Evolutionary conservation across 2,888 invertebrate species (phyloP), one percentile per base, ranked within the genome.

Genomic region (Uropetala carovei): DNA sequence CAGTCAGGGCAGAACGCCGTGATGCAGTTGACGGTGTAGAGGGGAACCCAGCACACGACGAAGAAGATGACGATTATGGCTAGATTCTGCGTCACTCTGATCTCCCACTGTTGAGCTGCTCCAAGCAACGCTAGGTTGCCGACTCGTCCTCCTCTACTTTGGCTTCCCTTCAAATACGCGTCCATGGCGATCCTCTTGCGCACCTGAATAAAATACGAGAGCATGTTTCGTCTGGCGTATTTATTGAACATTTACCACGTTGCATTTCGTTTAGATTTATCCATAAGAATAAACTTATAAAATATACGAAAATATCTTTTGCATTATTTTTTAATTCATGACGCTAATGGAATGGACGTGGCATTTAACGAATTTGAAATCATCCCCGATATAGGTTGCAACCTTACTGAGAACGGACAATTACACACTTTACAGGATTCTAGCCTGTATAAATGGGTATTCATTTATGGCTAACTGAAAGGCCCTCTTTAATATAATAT

Each of bases 31-130:
- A 99, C 97, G 85, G 99, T 98, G 95, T 99, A 99, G 22, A 99
- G 96, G 0, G 99, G 98, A 93, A 98, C 98, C 99, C 99, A 99
- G 95, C 99, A 99, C 93, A 99, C 96, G 95, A 99, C 98, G 95
- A 99, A 99, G 95, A 99, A 98, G 92, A 98, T 96, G 13, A 99
- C 99, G 93, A 99, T 98, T 94, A 99, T 97, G 92, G 98, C 97
- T 18, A 99, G 96, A 95, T 98, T 99, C 95, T 98, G 98, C 5
- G 98, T 98, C 14, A 98, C 98, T 95, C 98, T 98, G 57, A 98
- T 98, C 95, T 98, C 98, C 27, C 98, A 96, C 94, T 97, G 97
- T 94, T 98, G 97, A 0, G 98, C 97, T 0, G 98, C 98, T 0
- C 98, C 98, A 27, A 98, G 95, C 14, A 98, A 97, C 5, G 98